A percentile compares a stretch with the other conserved stretches of the same genome.
Conservation (phyloP, 2,888 invertebrate species). For the Pyrrhia umbra region DNA sequence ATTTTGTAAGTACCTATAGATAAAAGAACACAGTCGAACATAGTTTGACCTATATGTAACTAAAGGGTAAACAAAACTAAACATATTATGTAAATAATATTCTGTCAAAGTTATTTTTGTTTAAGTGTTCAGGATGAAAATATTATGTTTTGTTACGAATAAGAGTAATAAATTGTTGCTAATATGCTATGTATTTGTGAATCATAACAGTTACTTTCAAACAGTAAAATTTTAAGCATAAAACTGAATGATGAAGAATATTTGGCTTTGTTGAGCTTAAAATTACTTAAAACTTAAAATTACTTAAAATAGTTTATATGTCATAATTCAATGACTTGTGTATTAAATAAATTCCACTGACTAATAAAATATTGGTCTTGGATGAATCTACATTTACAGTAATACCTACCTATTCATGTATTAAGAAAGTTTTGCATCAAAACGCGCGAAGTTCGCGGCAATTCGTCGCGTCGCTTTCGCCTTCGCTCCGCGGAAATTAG, state of each 20-base stretch:
- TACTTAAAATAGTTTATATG: too few relatives aligned
- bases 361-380: too few relatives aligned
- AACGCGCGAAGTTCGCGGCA: constrained; percentile 12
- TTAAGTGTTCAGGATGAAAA: constrained; percentile 7
- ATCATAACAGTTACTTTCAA: too few relatives aligned
- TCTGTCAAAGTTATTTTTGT: constrained; percentile 20
- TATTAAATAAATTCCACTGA: too few relatives aligned
- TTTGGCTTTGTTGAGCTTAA: too few relatives aligned
- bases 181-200: too few relatives aligned
- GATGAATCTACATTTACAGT: neutral
- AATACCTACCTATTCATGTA: neutral
- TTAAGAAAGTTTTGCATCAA: constrained; percentile 18
- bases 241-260: too few relatives aligned
- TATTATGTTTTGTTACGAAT: neutral
- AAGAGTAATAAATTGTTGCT: too few relatives aligned
- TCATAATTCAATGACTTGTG: too few relatives aligned
- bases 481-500: constrained; percentile 35
- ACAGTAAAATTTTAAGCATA: too few relatives aligned
- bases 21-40: constrained; percentile 5
- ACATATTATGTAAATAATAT: constrained; percentile 43
- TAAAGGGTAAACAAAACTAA: constrained; percentile 21
- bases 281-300: too few relatives aligned
- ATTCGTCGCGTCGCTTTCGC: constrained; percentile 5
- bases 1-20: neutral
- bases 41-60: constrained; percentile 10